Conservation (phyloP, 2,113 vertebrate species). For the Sander vitreus region DNA sequence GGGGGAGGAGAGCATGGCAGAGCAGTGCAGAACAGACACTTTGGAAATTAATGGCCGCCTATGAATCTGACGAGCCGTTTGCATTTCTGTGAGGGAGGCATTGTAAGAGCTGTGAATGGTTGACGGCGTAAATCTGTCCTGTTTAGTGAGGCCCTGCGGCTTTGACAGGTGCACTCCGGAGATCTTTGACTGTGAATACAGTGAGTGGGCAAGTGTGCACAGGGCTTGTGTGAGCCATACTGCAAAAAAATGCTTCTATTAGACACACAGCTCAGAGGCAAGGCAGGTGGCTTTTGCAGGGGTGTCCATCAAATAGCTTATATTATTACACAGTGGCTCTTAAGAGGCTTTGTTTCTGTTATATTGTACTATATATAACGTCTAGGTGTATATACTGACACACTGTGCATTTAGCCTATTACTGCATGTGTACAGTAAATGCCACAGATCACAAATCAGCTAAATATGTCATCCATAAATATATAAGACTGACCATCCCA, state of each 20-base stretch:
- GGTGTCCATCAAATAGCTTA: background rate
- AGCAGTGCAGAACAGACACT: conserved; percentile 39
- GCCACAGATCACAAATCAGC: background rate
- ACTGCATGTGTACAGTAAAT: background rate
- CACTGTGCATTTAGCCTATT: background rate
- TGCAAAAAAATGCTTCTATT: background rate
- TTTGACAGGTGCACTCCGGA: conserved; percentile 39
- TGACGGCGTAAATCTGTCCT: conserved; percentile 46
- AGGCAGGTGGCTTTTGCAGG: conserved; percentile 4
- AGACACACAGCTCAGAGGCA: background rate
- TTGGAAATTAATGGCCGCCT: conserved; percentile 51
- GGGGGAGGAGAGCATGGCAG: conserved; percentile 45
- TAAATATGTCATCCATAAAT: background rate
- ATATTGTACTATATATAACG: background rate
- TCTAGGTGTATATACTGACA: conserved; percentile 14
- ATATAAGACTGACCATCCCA: background rate
- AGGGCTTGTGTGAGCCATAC: background rate
- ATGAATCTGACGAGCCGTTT: conserved; percentile 51
- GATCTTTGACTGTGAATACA: conserved; percentile 3
- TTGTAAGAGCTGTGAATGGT: conserved; percentile 33
- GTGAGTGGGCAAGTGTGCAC: conserved; percentile 1
- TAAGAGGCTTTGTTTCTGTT: conserved; percentile 21
- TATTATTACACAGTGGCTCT: conserved; percentile 13
- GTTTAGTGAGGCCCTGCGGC: conserved; percentile 19
- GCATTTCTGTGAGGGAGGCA: conserved; percentile 46